phyloP scores from a whole-genome alignment of 2,888 invertebrate genomes.

The Sipha maydis region DNA sequence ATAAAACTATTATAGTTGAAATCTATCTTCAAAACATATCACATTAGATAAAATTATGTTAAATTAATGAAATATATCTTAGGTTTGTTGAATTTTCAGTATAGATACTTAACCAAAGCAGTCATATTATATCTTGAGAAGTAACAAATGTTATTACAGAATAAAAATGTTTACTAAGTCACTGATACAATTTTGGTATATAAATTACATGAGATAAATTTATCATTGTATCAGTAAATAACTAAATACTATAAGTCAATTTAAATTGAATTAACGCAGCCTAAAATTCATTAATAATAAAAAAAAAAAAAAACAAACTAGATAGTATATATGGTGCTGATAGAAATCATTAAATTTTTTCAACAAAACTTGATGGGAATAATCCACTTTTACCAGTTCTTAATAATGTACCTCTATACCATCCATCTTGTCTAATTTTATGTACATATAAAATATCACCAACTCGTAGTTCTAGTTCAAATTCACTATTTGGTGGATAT shows the following conservation, averaged over 20 bases:
- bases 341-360: conserved; percentile 68
- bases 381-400: conserved; percentile 92
- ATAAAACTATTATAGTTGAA: conserved; percentile 9
- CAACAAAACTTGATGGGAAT: conserved; percentile 94
- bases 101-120: conserved; percentile 37
- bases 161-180: conserved; percentile 22
- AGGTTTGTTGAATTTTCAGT: conserved; percentile 13
- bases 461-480: conserved; percentile 88
- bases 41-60: conserved; percentile 26
- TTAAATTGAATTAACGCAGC: conserved; percentile 23
- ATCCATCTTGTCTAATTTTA: conserved; percentile 92
- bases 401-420: conserved; percentile 93
- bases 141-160: conserved; percentile 22
- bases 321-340: background rate
- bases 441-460: conserved; percentile 92
- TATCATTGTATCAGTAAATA: conserved; percentile 23
- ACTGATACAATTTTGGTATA: conserved; percentile 1
- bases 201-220: conserved; percentile 24
- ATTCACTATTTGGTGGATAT: conserved; percentile 93
- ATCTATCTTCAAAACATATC: conserved; percentile 18
- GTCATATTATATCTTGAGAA: conserved; percentile 41
- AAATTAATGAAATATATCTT: conserved; percentile 3
- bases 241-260: conserved; percentile 10
- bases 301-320: background rate
- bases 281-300: background rate